Conservation (phyloP, 1,140 invertebrate species). For the Scaptodrosophila lebanonensis region DNA sequence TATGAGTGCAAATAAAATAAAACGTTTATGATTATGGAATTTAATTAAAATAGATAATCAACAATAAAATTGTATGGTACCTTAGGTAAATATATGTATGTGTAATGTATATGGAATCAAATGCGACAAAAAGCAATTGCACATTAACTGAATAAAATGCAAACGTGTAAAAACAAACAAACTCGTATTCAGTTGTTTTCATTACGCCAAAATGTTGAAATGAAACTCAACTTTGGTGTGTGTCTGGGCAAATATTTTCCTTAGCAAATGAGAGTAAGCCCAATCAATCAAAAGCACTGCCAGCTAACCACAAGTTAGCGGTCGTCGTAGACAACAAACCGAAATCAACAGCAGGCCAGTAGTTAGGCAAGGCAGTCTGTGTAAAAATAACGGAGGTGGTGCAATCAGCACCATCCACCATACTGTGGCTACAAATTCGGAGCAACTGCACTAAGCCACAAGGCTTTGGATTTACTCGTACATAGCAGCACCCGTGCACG, state of each 20-base stretch:
- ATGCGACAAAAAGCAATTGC: slow-evolving; percentile 28
- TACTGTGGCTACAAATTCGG: slow-evolving; percentile 52
- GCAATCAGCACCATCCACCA: slow-evolving; percentile 33
- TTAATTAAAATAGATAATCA: slow-evolving; percentile 67
- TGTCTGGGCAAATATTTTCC: slow-evolving; percentile 51
- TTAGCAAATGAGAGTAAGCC: slow-evolving; percentile 61
- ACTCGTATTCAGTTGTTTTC: slow-evolving; percentile 56
- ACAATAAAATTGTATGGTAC: slow-evolving; percentile 63
- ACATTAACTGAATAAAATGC: slow-evolving; percentile 65
- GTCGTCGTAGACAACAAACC: slow-evolving; percentile 41
- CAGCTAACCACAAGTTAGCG: slow-evolving; percentile 52
- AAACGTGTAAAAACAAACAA: slow-evolving; percentile 56
- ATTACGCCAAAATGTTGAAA: slow-evolving; percentile 41
- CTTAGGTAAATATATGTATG: slow-evolving; percentile 48
- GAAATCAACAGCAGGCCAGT: neutral
- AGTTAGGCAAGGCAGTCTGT: slow-evolving; percentile 43
- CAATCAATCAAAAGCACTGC: slow-evolving; percentile 58
- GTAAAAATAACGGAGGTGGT: too few species aligned
- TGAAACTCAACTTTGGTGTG: slow-evolving; percentile 1
- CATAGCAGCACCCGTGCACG: slow-evolving; percentile 4
- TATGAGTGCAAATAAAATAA: slow-evolving; percentile 8
- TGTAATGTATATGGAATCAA: slow-evolving; percentile 18
- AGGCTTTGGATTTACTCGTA: slow-evolving; percentile 26
- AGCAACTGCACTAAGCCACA: slow-evolving; percentile 46
- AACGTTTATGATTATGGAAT: slow-evolving; percentile 42